Conservation (phyloP, 2,113 vertebrate genomes). For the Catharus fuscescens region DNA sequence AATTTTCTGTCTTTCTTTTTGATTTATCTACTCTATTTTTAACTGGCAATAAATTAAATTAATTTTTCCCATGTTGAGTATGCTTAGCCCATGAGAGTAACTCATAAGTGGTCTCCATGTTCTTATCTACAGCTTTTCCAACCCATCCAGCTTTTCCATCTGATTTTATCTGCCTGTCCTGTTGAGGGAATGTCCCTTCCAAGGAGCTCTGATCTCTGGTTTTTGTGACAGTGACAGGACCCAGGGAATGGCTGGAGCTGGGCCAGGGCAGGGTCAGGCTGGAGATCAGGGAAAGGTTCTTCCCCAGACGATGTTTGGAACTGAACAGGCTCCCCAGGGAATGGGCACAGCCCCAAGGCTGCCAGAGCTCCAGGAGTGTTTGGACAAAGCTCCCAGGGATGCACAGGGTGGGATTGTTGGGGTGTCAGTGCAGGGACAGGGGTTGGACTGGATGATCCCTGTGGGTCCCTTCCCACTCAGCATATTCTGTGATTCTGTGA, state of each 20-base stretch:
- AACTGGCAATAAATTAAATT: background rate
- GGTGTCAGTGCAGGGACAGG: background rate
- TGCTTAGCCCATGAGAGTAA: background rate
- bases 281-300: accelerated
- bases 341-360: background rate
- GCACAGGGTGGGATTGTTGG: background rate
- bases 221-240: background rate
- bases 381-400: accelerated
- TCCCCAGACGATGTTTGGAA: background rate
- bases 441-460: accelerated
- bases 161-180: background rate
- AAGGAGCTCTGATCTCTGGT: background rate
- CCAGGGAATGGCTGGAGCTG: background rate
- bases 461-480: background rate
- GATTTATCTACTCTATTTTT: background rate
- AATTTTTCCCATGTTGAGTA: background rate
- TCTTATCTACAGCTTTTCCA: background rate
- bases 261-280: accelerated
- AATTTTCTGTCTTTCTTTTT: background rate
- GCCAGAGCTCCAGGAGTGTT: background rate
- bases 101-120: background rate
- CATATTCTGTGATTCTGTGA: background rate
- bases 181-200: background rate
- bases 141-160: background rate
- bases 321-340: background rate